Base-by-base conservation (phyloP, 2,113 vertebrate species). In the Capra hircus region DNA sequence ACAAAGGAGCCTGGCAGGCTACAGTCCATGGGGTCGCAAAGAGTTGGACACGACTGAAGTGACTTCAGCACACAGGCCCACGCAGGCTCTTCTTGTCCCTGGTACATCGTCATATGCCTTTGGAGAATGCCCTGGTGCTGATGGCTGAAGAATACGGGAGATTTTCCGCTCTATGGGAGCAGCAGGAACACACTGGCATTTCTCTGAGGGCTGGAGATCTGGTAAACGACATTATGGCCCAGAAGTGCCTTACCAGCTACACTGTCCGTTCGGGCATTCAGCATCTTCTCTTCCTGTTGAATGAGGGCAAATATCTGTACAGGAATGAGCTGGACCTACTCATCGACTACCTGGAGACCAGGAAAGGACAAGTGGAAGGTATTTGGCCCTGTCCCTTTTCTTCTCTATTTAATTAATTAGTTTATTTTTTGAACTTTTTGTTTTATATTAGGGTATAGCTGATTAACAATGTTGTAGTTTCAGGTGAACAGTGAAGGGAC, bases 41-140 rank as follows among this genome's bases (percentile, higher is more conserved):
- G 67, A 71, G 19, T 6, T 23, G 67, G 67, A 36, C 67, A 23
- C 9, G 19, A 71, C 67, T 40, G 19, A 21, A 40, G n/a, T 71
- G n/a, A 71, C 67, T 71, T 36, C 21, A 71, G n/a, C n/a, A 40
- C 19, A 10, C 67, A 40, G 67, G 67, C 67, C 12, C n/a, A 40
- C 1, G 53, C 89, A 81, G 97, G 60, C 50, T 95, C 71, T 93
- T 98, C 96, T 97, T 82, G 52, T 98, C 91, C 95, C 64, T 97
- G 98, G 99, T 99, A 96, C 98, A 99, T 97, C 98, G 97, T 94
- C 99, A 99, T 93, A 98, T 99, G 99, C 98, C 99, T 89, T 99
- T 99, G 98, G 99, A 99, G 93, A 99, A 99, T 96, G 99, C 98
- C n/a, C 95, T 99, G 98, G 97, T 98, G 96, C 98, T 99, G 82